Evolutionary conservation across 2,888 invertebrate species (phyloP), one percentile per base, ranked within the genome.

Genomic region (Meiosimyza platycephala): DNA sequence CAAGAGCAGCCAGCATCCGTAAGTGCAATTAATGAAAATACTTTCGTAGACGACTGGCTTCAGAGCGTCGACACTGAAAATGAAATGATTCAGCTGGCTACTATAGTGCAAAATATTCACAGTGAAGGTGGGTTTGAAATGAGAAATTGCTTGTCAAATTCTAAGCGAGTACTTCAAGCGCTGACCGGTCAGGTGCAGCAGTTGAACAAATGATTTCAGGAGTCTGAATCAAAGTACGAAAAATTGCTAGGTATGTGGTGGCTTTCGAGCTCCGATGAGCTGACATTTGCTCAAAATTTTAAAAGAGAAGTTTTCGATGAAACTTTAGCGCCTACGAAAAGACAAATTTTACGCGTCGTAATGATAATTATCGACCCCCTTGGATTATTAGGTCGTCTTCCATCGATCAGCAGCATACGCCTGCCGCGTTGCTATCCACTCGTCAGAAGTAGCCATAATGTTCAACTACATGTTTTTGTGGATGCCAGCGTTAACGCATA

Each of bases 211-310:
- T 52, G 52, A 28, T 15, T 51, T 66, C 4, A 70, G 52, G 66
- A 73, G 52, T 55, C 22, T 1, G 68, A 73, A 63, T 33, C 59
- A 1, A 48, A 4, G 0, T 33, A 59, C n/a, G 77, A 79, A 52
- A 76, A 77, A 40, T 68, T 78, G 0, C 63, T 80, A 11, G 80
- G 80, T 0, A 73, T 81, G 64, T 74, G 63, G 22, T 79, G 80
- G 79, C 50, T 75, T 7, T 50, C 76, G 1, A 13, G 9, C 2
- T n/a, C 40, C 1, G 81, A 81, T 64, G 66, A 51, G 1, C 72
- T 82, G 5, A 71, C 57, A 0, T 76, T 75, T 50, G 15, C 71
- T 50, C 52, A 9, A 74, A 75, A 60, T 71, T 72, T 64, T 52
- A 64, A 9, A 16, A 15, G 0, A 60, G 73, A n/a, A 0, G 72